Evolutionary conservation across 2,797 vertebrate species (phyloP).

Genomic region (Fundulus diaphanus): DNA sequence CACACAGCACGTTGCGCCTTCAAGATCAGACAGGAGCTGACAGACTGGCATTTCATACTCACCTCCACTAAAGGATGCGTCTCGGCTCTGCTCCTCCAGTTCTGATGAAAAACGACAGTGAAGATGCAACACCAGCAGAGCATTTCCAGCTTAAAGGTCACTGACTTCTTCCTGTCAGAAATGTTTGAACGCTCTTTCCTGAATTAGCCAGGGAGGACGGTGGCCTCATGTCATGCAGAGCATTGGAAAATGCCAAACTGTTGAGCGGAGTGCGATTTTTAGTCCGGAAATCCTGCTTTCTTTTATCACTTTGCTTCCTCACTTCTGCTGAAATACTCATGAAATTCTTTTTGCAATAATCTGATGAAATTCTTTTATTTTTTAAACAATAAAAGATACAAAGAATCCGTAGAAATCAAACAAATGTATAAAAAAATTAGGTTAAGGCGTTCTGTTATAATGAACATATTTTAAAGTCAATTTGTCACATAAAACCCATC

Average conservation of each 20-base stretch:
- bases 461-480: background rate
- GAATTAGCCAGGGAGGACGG: conserved; percentile 31
- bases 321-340: background rate
- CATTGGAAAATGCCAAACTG: conserved; percentile 32
- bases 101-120: conserved; percentile 53
- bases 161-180: conserved; percentile 58
- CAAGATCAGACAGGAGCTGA: conserved; percentile 55
- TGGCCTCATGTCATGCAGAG: conserved; percentile 37
- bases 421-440: background rate
- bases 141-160: conserved; percentile 73
- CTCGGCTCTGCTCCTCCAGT: conserved; percentile 27
- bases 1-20: conserved; percentile 13
- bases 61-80: conserved; percentile 52
- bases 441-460: background rate
- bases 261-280: conserved; percentile 3
- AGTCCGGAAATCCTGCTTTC: background rate
- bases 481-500: background rate
- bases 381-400: no score
- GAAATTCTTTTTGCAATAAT: background rate
- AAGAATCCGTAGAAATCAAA: no score
- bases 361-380: no score
- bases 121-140: conserved; percentile 32
- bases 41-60: conserved; percentile 71
- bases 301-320: background rate
- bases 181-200: conserved; percentile 39